Conservation (phyloP, 2,797 vertebrate genomes). For the Anguilla pacifica region DNA sequence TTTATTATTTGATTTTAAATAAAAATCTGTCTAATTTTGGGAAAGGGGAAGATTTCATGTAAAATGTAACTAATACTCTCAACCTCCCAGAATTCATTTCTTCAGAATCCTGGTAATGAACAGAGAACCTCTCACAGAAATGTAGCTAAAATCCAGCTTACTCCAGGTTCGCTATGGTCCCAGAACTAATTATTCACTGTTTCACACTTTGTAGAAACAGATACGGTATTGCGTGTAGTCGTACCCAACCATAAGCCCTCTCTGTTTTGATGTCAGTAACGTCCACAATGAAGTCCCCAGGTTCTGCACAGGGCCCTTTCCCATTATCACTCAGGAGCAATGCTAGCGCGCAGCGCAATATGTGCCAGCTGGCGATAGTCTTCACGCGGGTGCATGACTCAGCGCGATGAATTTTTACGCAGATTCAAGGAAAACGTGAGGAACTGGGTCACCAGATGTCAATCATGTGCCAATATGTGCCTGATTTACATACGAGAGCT, state of each 20-base stretch:
- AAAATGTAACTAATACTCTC: not conserved
- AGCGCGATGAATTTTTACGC: not conserved
- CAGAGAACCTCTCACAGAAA: not conserved
- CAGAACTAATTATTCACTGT: not conserved
- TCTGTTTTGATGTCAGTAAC: not conserved
- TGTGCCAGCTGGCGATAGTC: not conserved
- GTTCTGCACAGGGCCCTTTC: not conserved
- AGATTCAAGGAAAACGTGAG: not conserved
- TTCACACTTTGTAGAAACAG: not conserved
- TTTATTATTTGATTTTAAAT: not conserved
- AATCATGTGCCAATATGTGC: not conserved
- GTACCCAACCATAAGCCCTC: not conserved
- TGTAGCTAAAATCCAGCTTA: not conserved
- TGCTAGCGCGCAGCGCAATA: not conserved
- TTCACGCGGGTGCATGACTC: not conserved
- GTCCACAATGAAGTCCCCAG: not conserved
- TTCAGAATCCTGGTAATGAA: not conserved
- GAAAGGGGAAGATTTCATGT: not conserved
- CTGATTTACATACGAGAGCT: not conserved
- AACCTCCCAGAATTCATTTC: constrained; percentile 4
- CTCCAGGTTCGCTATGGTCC: not conserved
- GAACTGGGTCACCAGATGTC: not conserved
- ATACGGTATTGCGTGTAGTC: not conserved
- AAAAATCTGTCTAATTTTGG: not conserved
- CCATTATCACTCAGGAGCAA: not conserved